Base-by-base conservation (phyloP, 2,888 invertebrate species). In the Synanthedon myopaeformis region DNA sequence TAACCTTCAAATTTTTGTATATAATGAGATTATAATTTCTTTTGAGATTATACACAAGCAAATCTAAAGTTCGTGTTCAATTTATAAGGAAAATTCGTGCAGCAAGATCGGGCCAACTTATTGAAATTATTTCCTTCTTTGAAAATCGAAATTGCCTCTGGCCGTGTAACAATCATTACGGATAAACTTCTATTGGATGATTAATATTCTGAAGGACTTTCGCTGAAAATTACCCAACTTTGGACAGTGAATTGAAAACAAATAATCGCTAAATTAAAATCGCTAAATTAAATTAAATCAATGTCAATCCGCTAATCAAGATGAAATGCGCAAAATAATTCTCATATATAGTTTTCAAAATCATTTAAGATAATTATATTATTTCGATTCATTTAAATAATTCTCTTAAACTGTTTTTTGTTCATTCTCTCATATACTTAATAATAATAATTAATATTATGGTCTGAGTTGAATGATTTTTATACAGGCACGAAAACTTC, bases 151-250 rank as follows among this genome's bases (percentile, higher is more conserved):
- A 53, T 56, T 56, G 51, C 53, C 52, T 54, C 49, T 49, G 53
- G 12, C 19, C 51, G 54, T 14, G 45, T 56, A 52, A 51, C 56
- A 54, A 54, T 54, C 49, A 49, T 48, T 51, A 51, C 51, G 48
- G 19, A 28, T 13, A n/a, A 41, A 17, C 35, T 23, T 12, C 41
- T 51, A 51, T 52, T 55, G 54, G 55, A 53, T 61, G 56, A 57
- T 61, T 56, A 56, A 62, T 62, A 54, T 53, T 52, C 23, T 19
- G 52, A 56, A 55, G 54, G 48, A 42, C 53, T 35, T 59, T 53
- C 52, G 55, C 52, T 58, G 60, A 58, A 48, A 54, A 61, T 55
- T 23, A 5, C 23, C 23, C 5, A 23, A 23, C 23, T 23, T 50
- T 58, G 42, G 53, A 53, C 49, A 17, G 19, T 42, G 42, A 53